Evolutionary conservation across 1,140 invertebrate species (phyloP).

Genomic region (Drosophila pandora): DNA sequence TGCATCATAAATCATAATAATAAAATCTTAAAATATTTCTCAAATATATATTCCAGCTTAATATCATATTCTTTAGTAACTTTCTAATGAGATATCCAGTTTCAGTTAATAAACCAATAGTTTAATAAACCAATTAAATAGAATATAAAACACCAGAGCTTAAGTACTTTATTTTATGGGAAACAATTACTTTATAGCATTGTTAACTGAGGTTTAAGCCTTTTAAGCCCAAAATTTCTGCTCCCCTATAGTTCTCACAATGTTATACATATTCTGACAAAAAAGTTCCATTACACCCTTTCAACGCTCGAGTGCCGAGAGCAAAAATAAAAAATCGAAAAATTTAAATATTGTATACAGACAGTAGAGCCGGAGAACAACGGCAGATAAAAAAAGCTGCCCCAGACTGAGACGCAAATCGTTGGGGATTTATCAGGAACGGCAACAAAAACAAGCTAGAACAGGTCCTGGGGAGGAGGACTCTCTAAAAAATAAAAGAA

Average conservation of each 20-base stretch:
- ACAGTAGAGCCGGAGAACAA: conserved; percentile 19
- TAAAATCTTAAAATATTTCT: no score
- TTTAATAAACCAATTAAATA: no score
- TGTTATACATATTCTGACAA: conserved; percentile 5
- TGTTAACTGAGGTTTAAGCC: not conserved
- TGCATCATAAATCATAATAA: no score
- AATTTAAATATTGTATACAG: conserved; percentile 65
- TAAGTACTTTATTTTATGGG: no score
- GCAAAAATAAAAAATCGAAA: conserved; percentile 23
- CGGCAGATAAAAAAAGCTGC: conserved; percentile 35
- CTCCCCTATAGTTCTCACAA: not conserved
- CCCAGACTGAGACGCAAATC: conserved; percentile 56
- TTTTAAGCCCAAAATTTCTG: not conserved
- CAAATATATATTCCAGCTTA: no score
- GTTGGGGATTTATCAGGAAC: conserved; percentile 65
- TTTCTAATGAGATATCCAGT: no score
- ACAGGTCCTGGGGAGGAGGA: conserved; percentile 9
- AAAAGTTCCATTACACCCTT: conserved; percentile 27
- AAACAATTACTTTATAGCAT: not conserved
- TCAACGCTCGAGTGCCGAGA: conserved; percentile 39
- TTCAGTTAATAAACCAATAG: no score
- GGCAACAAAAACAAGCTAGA: conserved; percentile 27
- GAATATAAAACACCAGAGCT: no score
- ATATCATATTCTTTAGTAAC: no score
- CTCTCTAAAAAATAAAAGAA: conserved; percentile 18